Base-by-base conservation (phyloP, 1,140 invertebrate genomes). In the Brachionus asplanchnoidis region DNA sequence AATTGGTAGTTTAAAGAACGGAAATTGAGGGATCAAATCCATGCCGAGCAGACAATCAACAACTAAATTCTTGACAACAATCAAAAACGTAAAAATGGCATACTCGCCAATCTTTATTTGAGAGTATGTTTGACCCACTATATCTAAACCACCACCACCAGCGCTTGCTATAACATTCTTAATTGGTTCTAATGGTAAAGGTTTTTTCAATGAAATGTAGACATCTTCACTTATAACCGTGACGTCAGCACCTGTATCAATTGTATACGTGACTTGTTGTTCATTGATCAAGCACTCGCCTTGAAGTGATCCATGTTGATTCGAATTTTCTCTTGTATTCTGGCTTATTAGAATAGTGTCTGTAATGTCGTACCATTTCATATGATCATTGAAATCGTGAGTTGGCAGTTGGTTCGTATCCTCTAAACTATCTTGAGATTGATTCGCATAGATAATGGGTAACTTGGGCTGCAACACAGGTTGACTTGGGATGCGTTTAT, bases 1-100 rank as follows among this genome's bases (percentile, higher is more conserved):
- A 66, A 66, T 36, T 28, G 65, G 65, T 68, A 32, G 65, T 68
- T 68, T 68, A 68, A 68, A 68, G 32, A 68, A 68, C 8, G 65
- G 65, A 66, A 66, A 66, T 66, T 28, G 23, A n/a, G 65, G 65
- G 11, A 66, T 28, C 23, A 66, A 66, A 66, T 32, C 65, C 23
- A 66, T 66, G 23, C 65, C 65, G 23, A 26, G 28, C 23, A 66
- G 26, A 36, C 65, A 66, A 66, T 66, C 65, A 66, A 66, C 17
- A 36, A 32, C 65, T 66, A 66, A 36, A 66, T 66, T 36, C 28
- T 36, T 66, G 65, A 66, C 65, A 66, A 66, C 65, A 66, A 66
- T 66, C 8, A 68, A 36, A 36, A 68, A 68, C 23, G 65, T 68
- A 36, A 68, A 68, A 36, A 68, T 36, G 23, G 65, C 65, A 68